Percentiles rank a stretch among this genome's conserved stretches.
These are phyloP conservation scores for Drosophila affinis DNA, from an alignment of 2,888 invertebrate genomes.

Conservation along the genomic window DNA sequence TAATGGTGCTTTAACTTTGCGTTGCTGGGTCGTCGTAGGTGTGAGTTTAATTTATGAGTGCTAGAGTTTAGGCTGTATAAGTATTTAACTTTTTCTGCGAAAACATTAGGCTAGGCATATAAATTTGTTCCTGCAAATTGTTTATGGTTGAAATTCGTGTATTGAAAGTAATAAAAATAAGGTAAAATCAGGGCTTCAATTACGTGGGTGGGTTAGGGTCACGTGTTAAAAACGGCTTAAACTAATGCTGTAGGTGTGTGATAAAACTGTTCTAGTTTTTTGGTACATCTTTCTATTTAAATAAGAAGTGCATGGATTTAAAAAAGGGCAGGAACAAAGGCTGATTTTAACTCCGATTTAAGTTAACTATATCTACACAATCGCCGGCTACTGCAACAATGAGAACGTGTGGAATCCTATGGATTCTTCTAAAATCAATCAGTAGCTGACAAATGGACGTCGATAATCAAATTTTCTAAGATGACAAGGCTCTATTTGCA, in stretches of 20 bases:
- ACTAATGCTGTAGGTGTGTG: not conserved
- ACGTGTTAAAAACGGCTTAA: no score
- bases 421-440: not conserved
- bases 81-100: constrained; percentile 40
- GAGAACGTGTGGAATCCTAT: not conserved
- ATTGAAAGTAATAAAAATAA: constrained; percentile 40
- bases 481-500: constrained; percentile 52
- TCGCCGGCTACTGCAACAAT: no score
- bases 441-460: constrained; percentile 22
- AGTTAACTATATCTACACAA: constrained; percentile 4
- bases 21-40: constrained; percentile 34
- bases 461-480: constrained; percentile 40
- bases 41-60: constrained; percentile 38
- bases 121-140: constrained; percentile 45
- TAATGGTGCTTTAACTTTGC: constrained; percentile 63
- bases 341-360: constrained; percentile 30
- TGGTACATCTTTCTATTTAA: not conserved
- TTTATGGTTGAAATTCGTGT: constrained; percentile 26
- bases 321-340: constrained; percentile 27
- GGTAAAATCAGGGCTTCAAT: constrained; percentile 17
- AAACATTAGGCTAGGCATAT: constrained; percentile 40
- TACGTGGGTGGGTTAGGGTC: not conserved
- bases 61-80: constrained; percentile 20
- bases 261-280: constrained; percentile 17
- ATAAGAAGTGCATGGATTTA: constrained; percentile 1